Evolutionary conservation across 2,797 vertebrate genomes (phyloP).

Genomic region (Neoniphon sammara): DNA sequence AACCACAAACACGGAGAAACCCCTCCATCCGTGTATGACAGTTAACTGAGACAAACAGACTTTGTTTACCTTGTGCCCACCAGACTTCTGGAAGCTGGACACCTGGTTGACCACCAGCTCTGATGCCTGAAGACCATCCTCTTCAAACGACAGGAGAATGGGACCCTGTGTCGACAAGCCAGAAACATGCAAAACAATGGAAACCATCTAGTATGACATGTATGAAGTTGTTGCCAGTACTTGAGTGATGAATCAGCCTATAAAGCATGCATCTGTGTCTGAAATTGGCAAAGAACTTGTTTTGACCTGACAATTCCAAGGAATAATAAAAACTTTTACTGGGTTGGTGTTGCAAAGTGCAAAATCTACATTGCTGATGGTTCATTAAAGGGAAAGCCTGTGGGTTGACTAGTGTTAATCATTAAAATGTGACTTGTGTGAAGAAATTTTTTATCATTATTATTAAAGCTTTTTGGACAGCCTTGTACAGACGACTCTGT

Average conservation of each 20-base stretch:
- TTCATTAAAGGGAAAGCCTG: too few species aligned
- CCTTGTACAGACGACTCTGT: background rate
- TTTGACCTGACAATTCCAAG: slow-evolving; percentile 19
- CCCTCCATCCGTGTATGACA: background rate
- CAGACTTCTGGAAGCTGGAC: slow-evolving; percentile 83
- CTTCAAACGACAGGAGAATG: slow-evolving; percentile 85
- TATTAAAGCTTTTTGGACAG: background rate
- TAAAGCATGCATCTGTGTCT: background rate
- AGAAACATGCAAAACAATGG: slow-evolving; percentile 3
- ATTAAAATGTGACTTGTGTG: background rate
- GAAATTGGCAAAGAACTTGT: background rate
- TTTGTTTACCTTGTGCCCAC: slow-evolving; percentile 86
- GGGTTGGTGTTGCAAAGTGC: background rate
- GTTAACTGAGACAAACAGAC: background rate
- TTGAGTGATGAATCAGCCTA: slow-evolving; percentile 3
- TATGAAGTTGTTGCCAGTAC: background rate
- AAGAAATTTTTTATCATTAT: background rate
- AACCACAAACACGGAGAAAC: background rate
- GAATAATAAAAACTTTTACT: background rate
- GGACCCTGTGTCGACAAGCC: slow-evolving; percentile 79
- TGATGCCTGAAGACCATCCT: slow-evolving; percentile 83
- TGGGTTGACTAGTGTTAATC: background rate
- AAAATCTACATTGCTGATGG: background rate
- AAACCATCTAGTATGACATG: background rate
- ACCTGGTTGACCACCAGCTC: slow-evolving; percentile 86